phyloP scores from a whole-genome alignment of 2,797 vertebrate genomes.

The Pseudomugil gertrudae region DNA sequence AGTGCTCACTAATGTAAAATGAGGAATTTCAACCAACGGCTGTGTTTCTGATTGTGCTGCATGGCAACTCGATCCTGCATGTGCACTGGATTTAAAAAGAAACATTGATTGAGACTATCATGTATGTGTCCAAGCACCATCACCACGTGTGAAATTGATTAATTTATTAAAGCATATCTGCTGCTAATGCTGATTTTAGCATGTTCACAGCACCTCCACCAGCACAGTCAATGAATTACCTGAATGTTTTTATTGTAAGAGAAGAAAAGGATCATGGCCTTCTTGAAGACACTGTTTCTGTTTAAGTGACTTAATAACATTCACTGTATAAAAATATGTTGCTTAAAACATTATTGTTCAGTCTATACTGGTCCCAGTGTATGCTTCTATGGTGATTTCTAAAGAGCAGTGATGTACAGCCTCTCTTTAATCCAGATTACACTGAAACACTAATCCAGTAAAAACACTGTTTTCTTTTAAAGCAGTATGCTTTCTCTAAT shows the following conservation, averaged over 20 bases:
- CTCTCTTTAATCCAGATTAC: constrained; percentile 81
- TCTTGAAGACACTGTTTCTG: not conserved
- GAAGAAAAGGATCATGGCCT: not conserved
- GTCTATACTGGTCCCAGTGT: constrained; percentile 52
- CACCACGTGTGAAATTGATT: constrained; percentile 48
- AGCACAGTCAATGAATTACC: not conserved
- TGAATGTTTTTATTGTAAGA: not conserved
- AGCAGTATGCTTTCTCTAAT: constrained; percentile 41
- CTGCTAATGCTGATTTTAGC: not conserved
- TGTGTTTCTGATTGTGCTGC: constrained; percentile 1
- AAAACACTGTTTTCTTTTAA: constrained; percentile 68
- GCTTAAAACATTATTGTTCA: constrained; percentile 36
- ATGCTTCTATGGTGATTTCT: constrained; percentile 70
- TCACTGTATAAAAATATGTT: too few species aligned
- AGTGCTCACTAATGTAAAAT: not conserved
- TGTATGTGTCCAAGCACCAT: constrained; percentile 40
- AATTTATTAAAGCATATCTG: constrained; percentile 59
- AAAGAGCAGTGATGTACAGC: constrained; percentile 76
- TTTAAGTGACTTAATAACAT: not conserved
- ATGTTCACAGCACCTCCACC: not conserved
- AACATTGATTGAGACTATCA: constrained; percentile 56
- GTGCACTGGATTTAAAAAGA: constrained; percentile 33
- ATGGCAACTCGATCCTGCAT: not conserved
- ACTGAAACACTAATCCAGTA: constrained; percentile 71
- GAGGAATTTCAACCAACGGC: not conserved